These are phyloP conservation scores for Zygogramma bicolorata DNA, from an alignment of 2,888 invertebrate genomes.

Conservation along the genomic window DNA sequence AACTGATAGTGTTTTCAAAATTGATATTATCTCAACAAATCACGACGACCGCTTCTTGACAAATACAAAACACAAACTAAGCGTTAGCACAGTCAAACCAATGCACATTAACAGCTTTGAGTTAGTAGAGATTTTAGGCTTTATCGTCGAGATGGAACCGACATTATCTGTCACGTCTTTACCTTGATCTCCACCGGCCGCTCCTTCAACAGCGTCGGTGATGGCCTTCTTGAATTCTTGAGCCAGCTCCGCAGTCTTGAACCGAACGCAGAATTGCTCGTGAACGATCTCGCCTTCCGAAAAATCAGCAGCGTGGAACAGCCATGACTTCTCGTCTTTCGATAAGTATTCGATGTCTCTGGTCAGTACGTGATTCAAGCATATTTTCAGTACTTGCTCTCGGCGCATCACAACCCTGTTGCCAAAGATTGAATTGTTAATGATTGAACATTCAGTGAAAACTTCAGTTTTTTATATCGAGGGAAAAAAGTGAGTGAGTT, in stretches of 20 bases:
- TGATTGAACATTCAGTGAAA: no score
- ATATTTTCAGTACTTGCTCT: slow-evolving; percentile 89
- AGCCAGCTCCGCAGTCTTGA: slow-evolving; percentile 84
- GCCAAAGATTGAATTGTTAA: no score
- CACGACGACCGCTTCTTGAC: slow-evolving; percentile 19
- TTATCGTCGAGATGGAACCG: neutral
- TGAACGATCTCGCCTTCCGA: slow-evolving; percentile 84
- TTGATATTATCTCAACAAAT: no score
- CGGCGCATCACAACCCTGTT: slow-evolving; percentile 92
- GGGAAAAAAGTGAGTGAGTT: no score
- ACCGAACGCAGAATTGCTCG: slow-evolving; percentile 84
- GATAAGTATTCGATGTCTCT: slow-evolving; percentile 75
- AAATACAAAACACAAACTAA: slow-evolving; percentile 26
- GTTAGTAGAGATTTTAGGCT: neutral
- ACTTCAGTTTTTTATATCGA: no score
- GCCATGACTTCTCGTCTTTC: slow-evolving; percentile 87
- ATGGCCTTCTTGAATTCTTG: slow-evolving; percentile 79
- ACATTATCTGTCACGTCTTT: slow-evolving; percentile 22
- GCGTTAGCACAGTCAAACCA: slow-evolving; percentile 25
- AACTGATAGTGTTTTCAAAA: no score
- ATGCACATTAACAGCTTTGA: slow-evolving; percentile 21
- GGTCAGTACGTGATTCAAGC: slow-evolving; percentile 84
- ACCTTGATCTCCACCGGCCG: slow-evolving; percentile 30
- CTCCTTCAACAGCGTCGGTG: slow-evolving; percentile 70
- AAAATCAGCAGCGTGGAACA: slow-evolving; percentile 88